Conservation (phyloP, 1,140 invertebrate genomes). For the Magallana ariakensis region DNA sequence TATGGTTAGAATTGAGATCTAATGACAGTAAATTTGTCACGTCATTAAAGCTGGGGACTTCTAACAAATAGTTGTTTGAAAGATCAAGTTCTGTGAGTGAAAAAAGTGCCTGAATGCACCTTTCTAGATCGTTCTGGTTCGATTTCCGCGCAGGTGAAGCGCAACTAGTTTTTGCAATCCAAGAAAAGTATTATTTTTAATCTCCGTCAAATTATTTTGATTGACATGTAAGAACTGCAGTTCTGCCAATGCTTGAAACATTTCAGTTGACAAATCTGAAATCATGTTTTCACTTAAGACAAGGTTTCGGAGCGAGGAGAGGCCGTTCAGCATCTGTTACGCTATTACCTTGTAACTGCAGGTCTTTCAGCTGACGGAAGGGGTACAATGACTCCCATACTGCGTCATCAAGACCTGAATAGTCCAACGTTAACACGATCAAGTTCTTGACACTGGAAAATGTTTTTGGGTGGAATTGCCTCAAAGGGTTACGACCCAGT, state of each 20-base stretch:
- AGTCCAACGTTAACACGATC: constrained; percentile 1
- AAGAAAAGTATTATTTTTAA: constrained; percentile 36
- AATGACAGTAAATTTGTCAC: constrained; percentile 45
- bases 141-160: constrained; percentile 40
- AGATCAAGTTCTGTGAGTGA: constrained; percentile 48
- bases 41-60: constrained; percentile 31
- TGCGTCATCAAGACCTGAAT: constrained; percentile 21
- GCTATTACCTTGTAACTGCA: constrained; percentile 43
- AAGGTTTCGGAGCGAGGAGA: neutral
- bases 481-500: constrained; percentile 47
- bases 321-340: neutral
- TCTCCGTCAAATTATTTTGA: constrained; percentile 20
- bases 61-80: constrained; percentile 48
- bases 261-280: neutral
- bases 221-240: constrained; percentile 28
- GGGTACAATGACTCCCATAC: constrained; percentile 39
- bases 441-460: constrained; percentile 33
- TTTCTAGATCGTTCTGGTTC: constrained; percentile 6
- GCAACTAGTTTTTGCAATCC: constrained; percentile 41
- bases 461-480: neutral
- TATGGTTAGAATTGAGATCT: constrained; percentile 53
- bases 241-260: neutral
- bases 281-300: constrained; percentile 38
- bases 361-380: constrained; percentile 34
- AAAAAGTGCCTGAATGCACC: neutral